Percentiles rank a stretch among this genome's conserved stretches.
Conservation (phyloP, 2,888 invertebrate genomes). For the Cheilosia vernalis region DNA sequence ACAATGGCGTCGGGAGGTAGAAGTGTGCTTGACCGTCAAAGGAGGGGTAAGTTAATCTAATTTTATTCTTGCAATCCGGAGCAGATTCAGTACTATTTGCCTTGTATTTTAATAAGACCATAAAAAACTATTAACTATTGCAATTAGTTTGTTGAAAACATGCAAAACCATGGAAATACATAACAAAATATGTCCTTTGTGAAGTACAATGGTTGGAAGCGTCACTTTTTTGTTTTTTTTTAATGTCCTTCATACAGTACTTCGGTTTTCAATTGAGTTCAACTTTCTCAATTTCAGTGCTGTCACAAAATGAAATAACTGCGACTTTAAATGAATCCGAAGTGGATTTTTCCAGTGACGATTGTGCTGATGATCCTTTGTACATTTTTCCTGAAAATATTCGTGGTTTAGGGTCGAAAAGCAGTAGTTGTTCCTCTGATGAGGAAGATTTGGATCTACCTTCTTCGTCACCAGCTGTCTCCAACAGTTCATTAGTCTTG, state of each 20-base stretch:
- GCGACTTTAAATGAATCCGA: background rate
- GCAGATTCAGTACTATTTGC: background rate
- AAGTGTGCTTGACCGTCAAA: background rate
- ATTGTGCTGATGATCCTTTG: conserved; percentile 2
- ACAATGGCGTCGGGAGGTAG: background rate
- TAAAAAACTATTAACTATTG: too few species aligned
- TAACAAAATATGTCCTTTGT: background rate
- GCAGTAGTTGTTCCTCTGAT: background rate
- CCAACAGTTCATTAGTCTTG: background rate
- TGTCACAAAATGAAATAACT: conserved; percentile 7
- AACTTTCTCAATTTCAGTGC: background rate
- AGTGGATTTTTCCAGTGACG: conserved; percentile 1
- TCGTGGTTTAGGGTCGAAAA: background rate
- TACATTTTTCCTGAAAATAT: background rate
- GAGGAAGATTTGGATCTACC: background rate
- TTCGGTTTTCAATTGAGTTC: background rate
- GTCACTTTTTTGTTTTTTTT: background rate
- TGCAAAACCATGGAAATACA: background rate
- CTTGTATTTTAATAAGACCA: background rate
- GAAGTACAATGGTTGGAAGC: background rate
- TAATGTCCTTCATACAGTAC: background rate
- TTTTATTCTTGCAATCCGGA: background rate
- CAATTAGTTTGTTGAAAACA: background rate
- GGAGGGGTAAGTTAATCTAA: background rate
- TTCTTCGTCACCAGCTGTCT: background rate